These are phyloP conservation scores for Dermochelys coriacea DNA, from an alignment of 2,797 vertebrate species.

Conservation along the genomic window DNA sequence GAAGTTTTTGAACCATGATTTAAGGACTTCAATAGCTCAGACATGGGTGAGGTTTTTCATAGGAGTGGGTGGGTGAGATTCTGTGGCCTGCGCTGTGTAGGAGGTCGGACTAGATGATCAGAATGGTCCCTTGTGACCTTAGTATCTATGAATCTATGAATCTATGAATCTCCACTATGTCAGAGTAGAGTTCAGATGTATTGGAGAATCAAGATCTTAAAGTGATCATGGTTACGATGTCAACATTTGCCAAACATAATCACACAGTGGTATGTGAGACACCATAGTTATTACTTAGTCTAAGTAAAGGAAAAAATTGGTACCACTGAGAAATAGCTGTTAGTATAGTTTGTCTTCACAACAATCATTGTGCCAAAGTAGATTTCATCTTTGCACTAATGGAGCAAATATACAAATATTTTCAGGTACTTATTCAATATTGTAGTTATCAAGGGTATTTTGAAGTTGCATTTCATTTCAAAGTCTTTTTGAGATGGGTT, in stretches of 20 bases:
- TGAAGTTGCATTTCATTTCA: neutral
- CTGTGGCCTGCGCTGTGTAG: no score
- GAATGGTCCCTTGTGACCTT: no score
- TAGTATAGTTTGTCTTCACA: neutral
- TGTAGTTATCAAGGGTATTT: conserved; percentile 24
- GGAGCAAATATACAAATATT: neutral
- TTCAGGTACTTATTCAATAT: conserved; percentile 8
- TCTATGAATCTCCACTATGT: neutral
- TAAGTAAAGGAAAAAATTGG: neutral
- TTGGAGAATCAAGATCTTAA: neutral
- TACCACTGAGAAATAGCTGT: neutral
- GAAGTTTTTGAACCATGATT: no score
- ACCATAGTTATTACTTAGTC: neutral
- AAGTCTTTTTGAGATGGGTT: accelerated
- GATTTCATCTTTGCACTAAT: neutral
- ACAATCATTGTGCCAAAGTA: conserved; percentile 6
- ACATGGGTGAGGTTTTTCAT: no score
- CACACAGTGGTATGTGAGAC: neutral
- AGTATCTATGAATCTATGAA: no score
- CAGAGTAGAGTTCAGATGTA: neutral
- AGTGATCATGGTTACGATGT: neutral
- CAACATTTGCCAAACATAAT: neutral
- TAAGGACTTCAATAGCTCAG: no score
- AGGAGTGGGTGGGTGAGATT: no score
- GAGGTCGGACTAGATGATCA: no score